These are phyloP conservation scores for Barnardius zonarius DNA, from an alignment of 2,113 vertebrate genomes.

Conservation along the genomic window DNA sequence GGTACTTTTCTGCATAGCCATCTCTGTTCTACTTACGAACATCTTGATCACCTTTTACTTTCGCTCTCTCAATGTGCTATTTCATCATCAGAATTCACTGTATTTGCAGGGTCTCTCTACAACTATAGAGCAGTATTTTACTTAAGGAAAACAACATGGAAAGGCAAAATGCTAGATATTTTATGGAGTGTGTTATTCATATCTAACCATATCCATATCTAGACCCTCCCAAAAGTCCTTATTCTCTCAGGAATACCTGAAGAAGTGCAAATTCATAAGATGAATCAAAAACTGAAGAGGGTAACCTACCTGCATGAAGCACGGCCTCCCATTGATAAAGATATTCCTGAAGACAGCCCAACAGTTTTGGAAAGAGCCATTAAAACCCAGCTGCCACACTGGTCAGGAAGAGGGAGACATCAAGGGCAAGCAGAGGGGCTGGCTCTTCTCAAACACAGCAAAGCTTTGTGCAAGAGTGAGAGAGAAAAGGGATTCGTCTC, in stretches of 20 bases:
- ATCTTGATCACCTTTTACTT: neutral
- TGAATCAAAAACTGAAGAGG: neutral
- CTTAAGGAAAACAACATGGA: neutral
- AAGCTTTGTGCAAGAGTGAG: slow-evolving; percentile 48
- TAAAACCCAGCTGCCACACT: neutral
- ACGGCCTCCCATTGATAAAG: slow-evolving; percentile 83
- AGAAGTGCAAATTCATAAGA: neutral
- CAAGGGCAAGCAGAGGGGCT: neutral
- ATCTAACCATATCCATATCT: neutral
- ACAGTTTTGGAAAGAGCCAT: slow-evolving; percentile 73
- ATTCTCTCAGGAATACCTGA: neutral
- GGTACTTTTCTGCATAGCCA: neutral
- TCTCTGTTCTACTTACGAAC: neutral
- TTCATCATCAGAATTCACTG: neutral
- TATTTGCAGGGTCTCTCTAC: neutral
- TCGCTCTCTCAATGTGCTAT: neutral
- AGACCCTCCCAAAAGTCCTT: neutral
- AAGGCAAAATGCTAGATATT: neutral
- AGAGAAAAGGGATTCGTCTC: slow-evolving; percentile 52
- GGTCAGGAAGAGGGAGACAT: neutral
- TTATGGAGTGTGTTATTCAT: fast-evolving
- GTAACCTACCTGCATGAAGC: slow-evolving; percentile 85
- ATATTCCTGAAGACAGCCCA: slow-evolving; percentile 41
- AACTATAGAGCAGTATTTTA: neutral
- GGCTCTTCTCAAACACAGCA: neutral